These are phyloP conservation scores for Cyanoderma ruficeps DNA, from an alignment of 2,113 vertebrate species.

Conservation along the genomic window DNA sequence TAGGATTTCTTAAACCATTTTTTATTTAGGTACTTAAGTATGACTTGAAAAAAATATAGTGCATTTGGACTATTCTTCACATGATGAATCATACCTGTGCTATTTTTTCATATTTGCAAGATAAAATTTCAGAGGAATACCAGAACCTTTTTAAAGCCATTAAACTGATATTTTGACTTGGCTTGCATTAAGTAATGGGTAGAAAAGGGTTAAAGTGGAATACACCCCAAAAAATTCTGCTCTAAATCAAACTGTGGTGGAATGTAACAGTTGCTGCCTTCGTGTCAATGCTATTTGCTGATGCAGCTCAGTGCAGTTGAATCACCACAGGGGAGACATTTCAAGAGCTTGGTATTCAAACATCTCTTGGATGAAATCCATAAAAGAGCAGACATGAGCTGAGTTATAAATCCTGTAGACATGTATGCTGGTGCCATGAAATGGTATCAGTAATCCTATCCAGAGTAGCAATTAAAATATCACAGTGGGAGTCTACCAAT, in stretches of 20 bases:
- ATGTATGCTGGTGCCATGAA: constrained; percentile 43
- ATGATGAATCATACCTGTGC: background rate
- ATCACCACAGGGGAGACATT: constrained; percentile 69
- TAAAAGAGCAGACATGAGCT: constrained; percentile 63
- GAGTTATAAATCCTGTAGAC: constrained; percentile 68
- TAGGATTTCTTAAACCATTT: background rate
- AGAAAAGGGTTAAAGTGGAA: constrained; percentile 65
- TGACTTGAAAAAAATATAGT: background rate
- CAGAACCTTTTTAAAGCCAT: background rate
- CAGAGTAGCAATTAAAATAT: constrained; percentile 11
- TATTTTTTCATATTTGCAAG: background rate
- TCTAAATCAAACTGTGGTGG: constrained; percentile 63
- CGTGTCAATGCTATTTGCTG: constrained; percentile 67
- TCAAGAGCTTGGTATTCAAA: constrained; percentile 58
- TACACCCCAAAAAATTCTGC: constrained; percentile 53
- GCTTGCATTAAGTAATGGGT: background rate
- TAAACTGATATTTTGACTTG: constrained; percentile 33
- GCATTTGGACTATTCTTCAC: background rate
- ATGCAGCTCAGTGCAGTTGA: constrained; percentile 62
- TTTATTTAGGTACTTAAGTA: background rate
- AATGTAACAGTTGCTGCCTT: constrained; percentile 71
- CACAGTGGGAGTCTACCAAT: background rate
- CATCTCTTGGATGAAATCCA: constrained; percentile 70
- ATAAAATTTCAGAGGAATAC: background rate
- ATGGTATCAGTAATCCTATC: constrained; percentile 50